These are phyloP conservation scores for Clarias fuscus DNA, from an alignment of 2,797 vertebrate species.

Conservation along the genomic window DNA sequence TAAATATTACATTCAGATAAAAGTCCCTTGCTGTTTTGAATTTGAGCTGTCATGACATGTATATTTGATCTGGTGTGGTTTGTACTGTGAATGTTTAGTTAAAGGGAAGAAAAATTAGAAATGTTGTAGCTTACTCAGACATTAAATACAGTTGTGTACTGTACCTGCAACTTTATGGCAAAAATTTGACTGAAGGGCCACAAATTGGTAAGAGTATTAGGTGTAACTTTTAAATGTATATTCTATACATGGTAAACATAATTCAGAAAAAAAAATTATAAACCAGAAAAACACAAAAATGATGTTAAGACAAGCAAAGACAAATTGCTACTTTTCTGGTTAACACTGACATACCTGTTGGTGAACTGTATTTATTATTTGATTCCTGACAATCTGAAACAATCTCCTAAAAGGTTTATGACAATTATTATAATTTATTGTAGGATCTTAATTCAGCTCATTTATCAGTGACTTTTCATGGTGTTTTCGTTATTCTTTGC, in stretches of 20 bases:
- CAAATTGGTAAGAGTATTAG: too few species aligned
- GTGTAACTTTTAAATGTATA: background rate
- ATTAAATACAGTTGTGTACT: too few species aligned
- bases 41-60: too few species aligned
- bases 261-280: too few species aligned
- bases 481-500: slow-evolving; percentile 26
- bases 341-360: background rate
- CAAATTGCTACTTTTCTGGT: background rate
- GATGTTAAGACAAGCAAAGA: background rate
- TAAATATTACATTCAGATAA: too few species aligned
- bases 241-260: background rate
- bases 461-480: background rate
- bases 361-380: background rate
- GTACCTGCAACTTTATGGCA: too few species aligned
- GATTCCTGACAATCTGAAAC: background rate
- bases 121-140: too few species aligned
- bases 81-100: too few species aligned
- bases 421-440: background rate
- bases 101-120: too few species aligned
- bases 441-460: background rate
- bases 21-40: too few species aligned
- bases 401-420: background rate
- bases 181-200: too few species aligned
- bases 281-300: background rate
- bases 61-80: too few species aligned